Evolutionary conservation across 2,888 invertebrate species (phyloP).

Genomic region (Altica lythri): DNA sequence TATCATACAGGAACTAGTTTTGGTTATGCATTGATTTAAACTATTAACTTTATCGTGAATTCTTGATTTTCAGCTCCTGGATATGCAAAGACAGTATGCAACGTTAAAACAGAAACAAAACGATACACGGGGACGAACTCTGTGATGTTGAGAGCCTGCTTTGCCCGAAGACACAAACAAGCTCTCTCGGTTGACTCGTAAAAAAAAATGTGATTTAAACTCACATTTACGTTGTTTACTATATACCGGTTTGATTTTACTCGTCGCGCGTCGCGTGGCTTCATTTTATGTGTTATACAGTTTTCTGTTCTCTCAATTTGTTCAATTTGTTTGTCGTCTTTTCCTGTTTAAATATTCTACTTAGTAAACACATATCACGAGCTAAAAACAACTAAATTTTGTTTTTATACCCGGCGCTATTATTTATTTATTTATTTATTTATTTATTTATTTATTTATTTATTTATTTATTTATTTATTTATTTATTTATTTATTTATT

Average conservation of each 20-base stretch:
- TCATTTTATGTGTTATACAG: background rate
- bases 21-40: constrained; percentile 5
- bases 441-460: too few species aligned
- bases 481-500: too few species aligned
- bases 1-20: constrained; percentile 1
- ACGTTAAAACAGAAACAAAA: constrained; percentile 1
- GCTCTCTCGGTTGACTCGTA: constrained; percentile 4
- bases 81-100: background rate
- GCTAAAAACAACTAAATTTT: too few species aligned
- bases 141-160: constrained; percentile 8
- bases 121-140: constrained; percentile 1
- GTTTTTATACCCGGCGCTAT: too few species aligned
- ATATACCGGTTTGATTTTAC: constrained; percentile 17
- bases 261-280: constrained; percentile 19
- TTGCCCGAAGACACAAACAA: constrained; percentile 13
- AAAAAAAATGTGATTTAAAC: constrained; percentile 19
- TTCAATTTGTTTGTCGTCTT: background rate
- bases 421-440: too few species aligned
- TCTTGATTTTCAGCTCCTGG: background rate
- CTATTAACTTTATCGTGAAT: background rate
- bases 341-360: background rate
- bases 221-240: constrained; percentile 20
- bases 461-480: too few species aligned
- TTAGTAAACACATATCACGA: too few species aligned
- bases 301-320: constrained; percentile 14